Base-by-base conservation (phyloP, 2,888 invertebrate species). In the Callyntrura sp. region DNA sequence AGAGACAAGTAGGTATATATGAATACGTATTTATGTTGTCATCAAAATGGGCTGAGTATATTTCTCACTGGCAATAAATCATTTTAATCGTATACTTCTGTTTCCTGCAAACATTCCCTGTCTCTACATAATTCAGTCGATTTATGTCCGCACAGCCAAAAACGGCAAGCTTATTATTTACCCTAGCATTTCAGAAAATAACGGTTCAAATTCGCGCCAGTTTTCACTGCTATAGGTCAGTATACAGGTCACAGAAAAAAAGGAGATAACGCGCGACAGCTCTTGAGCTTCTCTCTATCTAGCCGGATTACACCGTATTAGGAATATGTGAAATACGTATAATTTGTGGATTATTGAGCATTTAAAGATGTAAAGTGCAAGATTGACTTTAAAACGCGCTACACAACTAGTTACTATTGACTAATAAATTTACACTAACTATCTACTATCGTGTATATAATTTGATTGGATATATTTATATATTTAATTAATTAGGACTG, bases 171-270 rank as follows among this genome's bases (percentile, higher is more conserved):
- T 51, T 51, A 51, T 6, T 51, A n/a, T n/a, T n/a, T n/a, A 57
- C 1, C 2, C 2, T 57, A 57, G 4, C 17, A 17, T 57, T 57
- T 57, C 6, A 35, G 6, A 35, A 35, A 6, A 35, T 2, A 35
- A 14, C 9, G 14, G 25, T 65, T 14, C 5, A 65, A 65, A 28
- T 65, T 65, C 65, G 65, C 28, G n/a, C n/a, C 14, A 28, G 25
- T 65, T 65, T 25, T 28, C 28, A 6, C 23, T 57, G 48, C 35
- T 68, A 57, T 57, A 85, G 85, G 85, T 85, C 60, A 85, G 62
- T 73, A 20, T 60, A 57, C 85, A 85, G 85, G 85, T 85, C 85
- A 85, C 85, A 78, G 25, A 78, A 85, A 65, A 85, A 55, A 25
- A 51, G 3, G 51, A 51, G 14, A 51, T 20, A n/a, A 45, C 51